These are phyloP conservation scores for Pseudomyrmex dendroicus DNA, from an alignment of 1,140 invertebrate genomes.

Conservation along the genomic window DNA sequence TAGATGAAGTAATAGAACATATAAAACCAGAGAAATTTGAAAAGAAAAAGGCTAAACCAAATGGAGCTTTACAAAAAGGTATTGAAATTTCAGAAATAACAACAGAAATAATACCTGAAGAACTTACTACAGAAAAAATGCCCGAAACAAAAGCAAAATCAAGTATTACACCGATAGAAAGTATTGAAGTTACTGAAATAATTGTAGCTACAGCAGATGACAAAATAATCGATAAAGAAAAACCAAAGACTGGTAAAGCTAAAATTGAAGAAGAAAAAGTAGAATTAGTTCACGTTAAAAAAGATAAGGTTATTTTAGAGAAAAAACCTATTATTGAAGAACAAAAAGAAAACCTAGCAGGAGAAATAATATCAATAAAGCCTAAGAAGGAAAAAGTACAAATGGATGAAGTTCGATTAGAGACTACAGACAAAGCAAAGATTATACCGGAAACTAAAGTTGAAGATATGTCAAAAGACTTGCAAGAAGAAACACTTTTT, in stretches of 20 bases:
- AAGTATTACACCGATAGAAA: constrained; percentile 62
- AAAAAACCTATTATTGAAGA: constrained; percentile 43
- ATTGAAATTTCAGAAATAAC: constrained; percentile 71
- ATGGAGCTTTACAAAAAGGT: constrained; percentile 58
- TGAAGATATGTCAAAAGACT: constrained; percentile 51
- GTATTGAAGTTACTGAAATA: constrained; percentile 53
- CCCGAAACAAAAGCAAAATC: constrained; percentile 60
- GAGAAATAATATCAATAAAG: constrained; percentile 80
- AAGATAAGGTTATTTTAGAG: constrained; percentile 39
- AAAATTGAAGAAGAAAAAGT: constrained; percentile 33
- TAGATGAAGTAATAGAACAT: constrained; percentile 69
- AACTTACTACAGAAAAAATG: constrained; percentile 60
- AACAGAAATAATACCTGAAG: too few relatives aligned
- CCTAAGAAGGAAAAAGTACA: constrained; percentile 81
- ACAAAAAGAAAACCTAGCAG: constrained; percentile 71
- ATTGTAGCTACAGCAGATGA: constrained; percentile 35
- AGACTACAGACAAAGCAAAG: constrained; percentile 54
- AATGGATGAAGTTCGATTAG: constrained; percentile 50
- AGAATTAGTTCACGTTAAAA: constrained; percentile 39
- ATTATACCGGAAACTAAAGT: constrained; percentile 56
- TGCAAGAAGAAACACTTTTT: constrained; percentile 53
- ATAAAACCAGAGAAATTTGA: constrained; percentile 68
- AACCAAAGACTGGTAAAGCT: constrained; percentile 37
- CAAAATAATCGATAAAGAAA: constrained; percentile 67
- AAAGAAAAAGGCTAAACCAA: constrained; percentile 61